Evolutionary conservation across 2,797 vertebrate genomes (phyloP), one percentile per base, ranked within the genome.

Genomic region (Sciurus carolinensis): DNA sequence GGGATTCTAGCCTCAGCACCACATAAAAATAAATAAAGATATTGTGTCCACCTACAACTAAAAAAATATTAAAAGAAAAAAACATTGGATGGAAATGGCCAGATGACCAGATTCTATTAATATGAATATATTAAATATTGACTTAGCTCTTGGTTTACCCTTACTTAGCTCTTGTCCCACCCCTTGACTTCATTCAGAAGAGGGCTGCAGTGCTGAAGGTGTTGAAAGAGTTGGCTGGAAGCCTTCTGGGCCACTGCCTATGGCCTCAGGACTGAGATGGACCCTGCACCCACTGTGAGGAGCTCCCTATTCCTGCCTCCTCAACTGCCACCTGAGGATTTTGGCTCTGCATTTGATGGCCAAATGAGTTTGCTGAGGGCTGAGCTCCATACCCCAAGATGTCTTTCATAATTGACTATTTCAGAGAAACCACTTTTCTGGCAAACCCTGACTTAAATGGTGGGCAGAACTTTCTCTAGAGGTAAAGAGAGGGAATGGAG

Each of bases 201-300:
- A n/a, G 36, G 3, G 9, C 7, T 10, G 17, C 39, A 8, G 0
- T 1, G 26, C 2, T 22, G 0, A 17, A 15, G 54, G 12, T 50
- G n/a, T 42, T 33, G 5, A 28, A n/a, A 4, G 50, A 30, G 39
- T 44, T 42, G 26, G n/a, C 39, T 39, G 17, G 33, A 54, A 36
- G 13, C 13, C 33, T 24, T 24, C 57, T 22, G 33, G 80, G 20
- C 30, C 54, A 64, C 0, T 17, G 33, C 33, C 5, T 10, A 12
- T 18, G 30, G 52, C 26, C 36, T 75, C n/a, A 5, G 22, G 15
- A n/a, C 44, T 20, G 42, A 72, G 50, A 30, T 5, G 6, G 47
- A 10, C n/a, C 50, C 28, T 47, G 44, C 6, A 59, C 76, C 47
- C 47, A 18, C 20, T 18, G 42, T 3, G 4, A 57, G 42, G 44